Base-by-base conservation (phyloP, 1,140 invertebrate species). In the Anoplolepis gracilipes region DNA sequence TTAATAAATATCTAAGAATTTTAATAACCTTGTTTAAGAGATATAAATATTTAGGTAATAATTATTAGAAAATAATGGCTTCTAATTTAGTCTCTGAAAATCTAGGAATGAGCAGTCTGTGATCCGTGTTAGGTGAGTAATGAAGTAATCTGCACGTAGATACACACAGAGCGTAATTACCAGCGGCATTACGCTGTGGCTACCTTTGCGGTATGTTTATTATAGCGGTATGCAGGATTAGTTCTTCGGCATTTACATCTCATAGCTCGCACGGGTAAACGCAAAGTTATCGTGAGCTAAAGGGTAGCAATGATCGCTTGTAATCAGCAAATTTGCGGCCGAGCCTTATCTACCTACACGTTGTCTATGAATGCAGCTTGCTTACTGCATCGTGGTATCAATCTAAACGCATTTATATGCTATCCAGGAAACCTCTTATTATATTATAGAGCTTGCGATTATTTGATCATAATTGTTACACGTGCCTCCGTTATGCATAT, bases 251-350 rank as follows among this genome's bases (percentile, higher is more conserved):
- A 85, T 88, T 88, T 78, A 85, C 49, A 72, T 39, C 33, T 65
- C 49, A 13, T n/a, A 28, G 53, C 55, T 62, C 49, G 81, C 49
- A 53, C 39, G 42, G 81, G 59, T 33, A 57, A 59, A 46, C 11
- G 42, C 33, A 61, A 85, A 88, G 81, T 88, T 59, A 73, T 53
- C 53, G 72, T 46, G 81, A 75, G 57, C 36, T 79, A 85, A 84
- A 84, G 86, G 57, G n/a, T 30, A 49, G 53, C 53, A 84, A 78
- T 76, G 67, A 85, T 88, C 86, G 86, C 49, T 53, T 55, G 81
- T 85, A 88, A 73, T 88, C 59, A 76, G 59, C 16, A 25, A 88
- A 88, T 88, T 88, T 88, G 81, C 64, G 49, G 65, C 65, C n/a
- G 0, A 62, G 57, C 49, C 65, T 88, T 88, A 88, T 88, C 86